phyloP scores from a whole-genome alignment of 1,140 invertebrate genomes.

The Macrosteles quadrilineatus region DNA sequence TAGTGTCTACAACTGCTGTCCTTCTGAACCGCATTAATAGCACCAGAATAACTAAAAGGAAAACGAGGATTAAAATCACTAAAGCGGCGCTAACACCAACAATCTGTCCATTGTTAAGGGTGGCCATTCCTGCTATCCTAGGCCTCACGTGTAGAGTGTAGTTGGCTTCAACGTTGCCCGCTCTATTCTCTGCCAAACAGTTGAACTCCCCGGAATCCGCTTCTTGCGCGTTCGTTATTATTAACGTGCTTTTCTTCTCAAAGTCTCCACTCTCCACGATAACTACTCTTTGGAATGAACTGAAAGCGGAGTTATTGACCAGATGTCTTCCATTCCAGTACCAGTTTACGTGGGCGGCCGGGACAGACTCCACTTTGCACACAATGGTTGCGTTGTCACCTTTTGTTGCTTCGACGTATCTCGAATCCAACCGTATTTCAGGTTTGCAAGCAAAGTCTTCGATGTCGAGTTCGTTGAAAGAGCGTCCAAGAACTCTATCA shows the following conservation, averaged over 20 bases:
- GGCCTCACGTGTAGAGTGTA: conserved; percentile 83
- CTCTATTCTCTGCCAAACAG: conserved; percentile 88
- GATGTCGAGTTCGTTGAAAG: conserved; percentile 71
- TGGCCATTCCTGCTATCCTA: conserved; percentile 72
- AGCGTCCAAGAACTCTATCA: conserved; percentile 62
- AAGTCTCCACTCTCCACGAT: conserved; percentile 75
- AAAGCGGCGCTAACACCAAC: conserved; percentile 81
- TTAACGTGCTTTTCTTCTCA: conserved; percentile 71
- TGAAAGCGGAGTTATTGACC: conserved; percentile 76
- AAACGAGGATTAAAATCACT: conserved; percentile 74
- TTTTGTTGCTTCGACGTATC: conserved; percentile 72
- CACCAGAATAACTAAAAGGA: conserved; percentile 71
- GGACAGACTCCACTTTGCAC: conserved; percentile 77
- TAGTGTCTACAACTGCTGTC: conserved; percentile 69
- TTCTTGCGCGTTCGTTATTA: conserved; percentile 84
- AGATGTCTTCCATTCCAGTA: conserved; percentile 81
- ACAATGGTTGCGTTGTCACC: conserved; percentile 83
- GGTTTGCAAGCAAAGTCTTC: conserved; percentile 89
- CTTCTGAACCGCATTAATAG: conserved; percentile 69
- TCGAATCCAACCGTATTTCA: conserved; percentile 71
- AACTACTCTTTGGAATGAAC: conserved; percentile 75
- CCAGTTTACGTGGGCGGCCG: conserved; percentile 82
- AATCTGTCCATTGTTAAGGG: conserved; percentile 79
- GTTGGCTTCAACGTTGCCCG: conserved; percentile 88
- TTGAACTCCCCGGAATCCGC: conserved; percentile 87